Evolutionary conservation across 2,113 vertebrate genomes (phyloP), one percentile per base, ranked within the genome.

Genomic region (Pantherophis guttatus): DNA sequence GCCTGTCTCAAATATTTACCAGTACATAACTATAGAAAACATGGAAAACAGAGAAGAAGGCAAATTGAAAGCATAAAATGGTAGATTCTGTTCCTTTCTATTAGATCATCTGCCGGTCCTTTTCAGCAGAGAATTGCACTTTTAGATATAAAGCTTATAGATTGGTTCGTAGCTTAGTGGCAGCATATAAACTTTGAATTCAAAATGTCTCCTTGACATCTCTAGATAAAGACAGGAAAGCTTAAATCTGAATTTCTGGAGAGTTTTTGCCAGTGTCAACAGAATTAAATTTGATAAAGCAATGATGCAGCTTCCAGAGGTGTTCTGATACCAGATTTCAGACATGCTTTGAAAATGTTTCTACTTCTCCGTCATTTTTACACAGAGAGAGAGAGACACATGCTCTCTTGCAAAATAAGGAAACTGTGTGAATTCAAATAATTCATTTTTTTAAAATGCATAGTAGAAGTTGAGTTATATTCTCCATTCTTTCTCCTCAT

Each of bases 1-100:
- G 93, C 92, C 95, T 96, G 94, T 88, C 93, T 94, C 90, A 93
- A 93, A 89, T 95, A 0, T 54, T 85, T 11, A 1, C 48, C 6
- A 7, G 48, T 50, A 50, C 70, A 94, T 58, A 93, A 94, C 33
- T 95, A 70, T 86, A 93, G 94, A 91, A 87, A 95, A 93, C 94
- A 91, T 95, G 93, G 93, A 95, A 87, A 88, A 86, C 19, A 94
- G 87, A 17, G 11, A 58, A 94, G 87, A 90, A 94, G 44, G 87
- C 21, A 54, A 88, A 29, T 9, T 29, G 44, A 2, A 65, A 57
- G 50, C 48, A 62, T 23, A 54, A 92, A 88, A 88, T 88, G 91
- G 91, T 5, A 17, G 70, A 8, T 91, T 10, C 75, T 50, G 8
- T 50, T 48, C 15, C 54, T n/a, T 48, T 39, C 19, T 58, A 21